A percentile compares a stretch with the other conserved stretches of the same genome.
These are phyloP conservation scores for Archegozetes longisetosus DNA, from an alignment of 1,140 invertebrate species.

Conservation along the genomic window DNA sequence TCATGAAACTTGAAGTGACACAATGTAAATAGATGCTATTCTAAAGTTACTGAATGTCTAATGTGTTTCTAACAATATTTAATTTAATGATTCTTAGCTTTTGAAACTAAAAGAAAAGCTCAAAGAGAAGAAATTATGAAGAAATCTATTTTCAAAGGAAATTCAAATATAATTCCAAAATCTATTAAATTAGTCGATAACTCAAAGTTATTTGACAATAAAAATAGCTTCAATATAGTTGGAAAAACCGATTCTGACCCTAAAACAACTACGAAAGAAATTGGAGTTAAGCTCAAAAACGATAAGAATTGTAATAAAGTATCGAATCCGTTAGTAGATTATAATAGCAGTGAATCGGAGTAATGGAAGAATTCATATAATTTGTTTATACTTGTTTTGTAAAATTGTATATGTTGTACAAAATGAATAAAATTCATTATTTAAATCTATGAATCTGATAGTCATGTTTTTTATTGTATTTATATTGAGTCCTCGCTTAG, in stretches of 20 bases:
- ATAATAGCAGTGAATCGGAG: not conserved
- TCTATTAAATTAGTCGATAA: not conserved
- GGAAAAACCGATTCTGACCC: not conserved
- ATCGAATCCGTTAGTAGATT: not conserved
- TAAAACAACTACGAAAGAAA: too few relatives aligned
- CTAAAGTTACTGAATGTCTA: not conserved
- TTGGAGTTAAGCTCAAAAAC: not conserved
- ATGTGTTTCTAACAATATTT: not conserved
- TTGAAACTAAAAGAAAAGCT: slow-evolving; percentile 13
- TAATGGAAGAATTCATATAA: too few relatives aligned
- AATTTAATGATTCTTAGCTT: slow-evolving; percentile 6
- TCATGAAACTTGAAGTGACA: slow-evolving; percentile 46
- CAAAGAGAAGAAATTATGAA: slow-evolving; percentile 18
- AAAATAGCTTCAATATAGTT: not conserved
- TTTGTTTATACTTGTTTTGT: too few relatives aligned
- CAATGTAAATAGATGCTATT: slow-evolving; percentile 9
- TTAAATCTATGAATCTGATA: too few relatives aligned
- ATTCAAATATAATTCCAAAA: not conserved
- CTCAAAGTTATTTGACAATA: not conserved
- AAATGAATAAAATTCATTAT: too few relatives aligned
- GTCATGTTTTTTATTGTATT: too few relatives aligned
- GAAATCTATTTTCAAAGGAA: slow-evolving; percentile 11
- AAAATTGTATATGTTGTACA: too few relatives aligned
- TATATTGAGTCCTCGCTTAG: too few relatives aligned
- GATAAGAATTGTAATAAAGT: not conserved